Base-by-base conservation (phyloP, 2,797 vertebrate genomes). In the Cynodonichthys magdalenae region DNA sequence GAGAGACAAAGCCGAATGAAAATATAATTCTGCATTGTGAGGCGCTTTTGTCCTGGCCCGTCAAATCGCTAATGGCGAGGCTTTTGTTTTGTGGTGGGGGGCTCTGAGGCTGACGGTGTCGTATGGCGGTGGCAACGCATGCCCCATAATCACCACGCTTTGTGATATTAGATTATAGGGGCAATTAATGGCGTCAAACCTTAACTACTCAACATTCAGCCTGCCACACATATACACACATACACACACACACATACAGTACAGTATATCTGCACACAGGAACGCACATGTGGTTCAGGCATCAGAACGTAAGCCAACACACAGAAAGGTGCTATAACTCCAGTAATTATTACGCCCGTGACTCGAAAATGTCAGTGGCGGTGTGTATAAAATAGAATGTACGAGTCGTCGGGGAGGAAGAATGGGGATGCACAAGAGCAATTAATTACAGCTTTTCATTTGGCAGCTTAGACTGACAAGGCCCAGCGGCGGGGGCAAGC, bases 131-230 rank as follows among this genome's bases (percentile, higher is more conserved):
- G 88, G 85, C 83, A 75, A 82, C 86, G 84, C 90, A 69, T 84
- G 90, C 85, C 86, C 88, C 89, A 86, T 94, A 94, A 94, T 94
- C 92, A 92, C 87, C 85, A 85, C 88, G 90, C 91, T 96, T 96
- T 96, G 95, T 96, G 95, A 95, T 95, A 95, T 96, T 95, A 95
- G 95, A 96, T 96, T 96, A 96, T 96, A 96, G 95, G 95, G 95
- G 94, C 95, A 96, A 96, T 96, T 96, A 96, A 95, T 95, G 92
- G 93, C 95, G 94, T 96, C 95, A 96, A 95, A 95, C 94, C 94
- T 94, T 92, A 93, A 93, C 92, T 91, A 93, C 92, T 90, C 89
- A 90, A 94, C 93, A 93, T 95, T 95, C 95, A 95, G 90, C 84
- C 87, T 89, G 89, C 90, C 81, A 82, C 85, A 81, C 79, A 75